Conservation (phyloP, 2,113 vertebrate genomes). For the Xiphophorus couchianus region DNA sequence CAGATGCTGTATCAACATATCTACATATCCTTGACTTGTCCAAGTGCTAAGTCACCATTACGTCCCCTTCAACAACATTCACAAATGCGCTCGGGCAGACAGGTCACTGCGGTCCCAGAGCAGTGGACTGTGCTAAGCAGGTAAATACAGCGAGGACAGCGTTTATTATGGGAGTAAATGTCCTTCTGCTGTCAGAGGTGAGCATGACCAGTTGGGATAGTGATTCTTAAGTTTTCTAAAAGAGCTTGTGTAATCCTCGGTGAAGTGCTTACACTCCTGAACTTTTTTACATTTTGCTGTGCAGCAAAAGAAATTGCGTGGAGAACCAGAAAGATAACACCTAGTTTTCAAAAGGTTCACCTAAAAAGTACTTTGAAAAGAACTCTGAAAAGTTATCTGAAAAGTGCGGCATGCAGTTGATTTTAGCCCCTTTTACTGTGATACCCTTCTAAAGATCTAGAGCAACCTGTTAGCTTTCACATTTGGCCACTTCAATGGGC, state of each 20-base stretch:
- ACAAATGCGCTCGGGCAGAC: slow-evolving; percentile 24
- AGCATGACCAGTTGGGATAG: slow-evolving; percentile 47
- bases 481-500: too few relatives aligned
- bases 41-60: slow-evolving; percentile 77
- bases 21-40: slow-evolving; percentile 67
- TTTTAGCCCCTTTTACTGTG: neutral
- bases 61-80: slow-evolving; percentile 30
- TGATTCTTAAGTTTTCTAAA: neutral
- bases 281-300: neutral
- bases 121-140: slow-evolving; percentile 77
- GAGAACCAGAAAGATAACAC: neutral
- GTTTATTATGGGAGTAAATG: slow-evolving; percentile 73
- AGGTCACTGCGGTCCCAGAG: slow-evolving; percentile 69
- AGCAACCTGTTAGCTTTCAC: neutral
- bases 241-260: neutral
- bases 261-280: neutral
- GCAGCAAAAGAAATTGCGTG: neutral
- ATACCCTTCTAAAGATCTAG: neutral
- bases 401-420: neutral
- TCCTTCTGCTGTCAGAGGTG: slow-evolving; percentile 59
- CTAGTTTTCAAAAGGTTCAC: neutral
- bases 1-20: slow-evolving; percentile 67
- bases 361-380: neutral
- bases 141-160: slow-evolving; percentile 75
- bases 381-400: neutral